Base-by-base conservation (phyloP, 2,113 vertebrate genomes). In the Platichthys flesus region DNA sequence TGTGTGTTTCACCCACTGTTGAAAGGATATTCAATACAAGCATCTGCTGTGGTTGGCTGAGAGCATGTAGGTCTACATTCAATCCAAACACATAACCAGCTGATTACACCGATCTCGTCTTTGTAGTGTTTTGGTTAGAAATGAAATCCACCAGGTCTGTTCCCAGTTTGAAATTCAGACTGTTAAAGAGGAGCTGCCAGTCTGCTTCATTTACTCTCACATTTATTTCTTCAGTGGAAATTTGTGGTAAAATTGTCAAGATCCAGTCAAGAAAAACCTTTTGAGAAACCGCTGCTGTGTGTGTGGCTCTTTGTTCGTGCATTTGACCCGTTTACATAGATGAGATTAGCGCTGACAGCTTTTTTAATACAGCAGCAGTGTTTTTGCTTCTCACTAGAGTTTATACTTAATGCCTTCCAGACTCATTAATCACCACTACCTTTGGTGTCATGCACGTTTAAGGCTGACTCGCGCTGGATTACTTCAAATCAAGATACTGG, bases 361-460 rank as follows among this genome's bases (percentile, higher is more conserved):
- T 80, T 87, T 82, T 58, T 67, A 81, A 83, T 73, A 65, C 49
- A 84, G 81, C 81, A 42, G 40, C 66, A 65, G 51, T 24, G 54
- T 78, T 63, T 35, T 65, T 23, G 52, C 74, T 64, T 45, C n/a
- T 59, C 18, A 20, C 70, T 76, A 76, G 40, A 57, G 49, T 77
- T 61, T 10, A 54, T 77, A 76, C 58, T 23, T 54, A 55, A 72
- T 35, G 40, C 20, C 31, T 79, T 62, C 21, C 14, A 78, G 63
- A 59, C 28, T 72, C 67, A 82, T 79, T 81, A 71, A 81, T 82
- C 67, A 71, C 20, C 13, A 1, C 71, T 54, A 60, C 69, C 20
- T 26, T 52, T 49, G 5, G 18, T 51, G 15, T 59, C 49, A 37
- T 45, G 40, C 67, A 71, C 58, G 49, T 21, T 55, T 51, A 51